These are phyloP conservation scores for Tursiops truncatus DNA, from an alignment of 2,113 vertebrate genomes.

Conservation along the genomic window DNA sequence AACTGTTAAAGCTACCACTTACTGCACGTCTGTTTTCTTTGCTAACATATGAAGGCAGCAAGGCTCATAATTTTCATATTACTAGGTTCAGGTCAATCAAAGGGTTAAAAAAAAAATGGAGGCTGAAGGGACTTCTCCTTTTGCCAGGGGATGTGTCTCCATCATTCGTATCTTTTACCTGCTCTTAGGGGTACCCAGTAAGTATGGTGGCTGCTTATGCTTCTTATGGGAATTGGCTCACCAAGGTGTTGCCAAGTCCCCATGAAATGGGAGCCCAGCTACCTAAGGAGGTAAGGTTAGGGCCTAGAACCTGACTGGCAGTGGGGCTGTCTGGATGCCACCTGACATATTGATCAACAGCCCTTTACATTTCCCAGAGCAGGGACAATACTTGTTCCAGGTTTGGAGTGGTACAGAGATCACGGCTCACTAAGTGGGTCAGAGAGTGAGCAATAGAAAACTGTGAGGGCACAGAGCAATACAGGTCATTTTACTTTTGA, in stretches of 20 bases:
- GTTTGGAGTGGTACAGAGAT: not conserved
- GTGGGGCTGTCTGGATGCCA: not conserved
- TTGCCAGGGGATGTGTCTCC: not conserved
- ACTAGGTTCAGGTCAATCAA: conserved; percentile 5
- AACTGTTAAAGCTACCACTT: not conserved
- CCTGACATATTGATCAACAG: not conserved
- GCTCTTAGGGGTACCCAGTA: not conserved
- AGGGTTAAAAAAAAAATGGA: not conserved
- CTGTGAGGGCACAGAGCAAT: not conserved
- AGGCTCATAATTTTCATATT: conserved; percentile 19
- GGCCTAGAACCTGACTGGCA: not conserved
- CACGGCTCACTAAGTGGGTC: not conserved
- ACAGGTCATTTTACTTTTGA: not conserved
- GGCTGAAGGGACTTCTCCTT: not conserved
- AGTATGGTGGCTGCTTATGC: not conserved
- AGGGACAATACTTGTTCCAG: not conserved
- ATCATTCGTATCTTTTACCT: not conserved
- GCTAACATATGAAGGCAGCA: not conserved
- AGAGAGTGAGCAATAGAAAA: not conserved
- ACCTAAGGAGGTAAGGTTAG: not conserved
- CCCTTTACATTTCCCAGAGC: not conserved
- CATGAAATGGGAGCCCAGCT: not conserved
- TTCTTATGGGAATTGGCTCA: not conserved
- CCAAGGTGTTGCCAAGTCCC: not conserved
- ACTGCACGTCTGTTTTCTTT: not conserved